These are phyloP conservation scores for Crossocerus cetratus DNA, from an alignment of 2,888 invertebrate species.

Conservation along the genomic window DNA sequence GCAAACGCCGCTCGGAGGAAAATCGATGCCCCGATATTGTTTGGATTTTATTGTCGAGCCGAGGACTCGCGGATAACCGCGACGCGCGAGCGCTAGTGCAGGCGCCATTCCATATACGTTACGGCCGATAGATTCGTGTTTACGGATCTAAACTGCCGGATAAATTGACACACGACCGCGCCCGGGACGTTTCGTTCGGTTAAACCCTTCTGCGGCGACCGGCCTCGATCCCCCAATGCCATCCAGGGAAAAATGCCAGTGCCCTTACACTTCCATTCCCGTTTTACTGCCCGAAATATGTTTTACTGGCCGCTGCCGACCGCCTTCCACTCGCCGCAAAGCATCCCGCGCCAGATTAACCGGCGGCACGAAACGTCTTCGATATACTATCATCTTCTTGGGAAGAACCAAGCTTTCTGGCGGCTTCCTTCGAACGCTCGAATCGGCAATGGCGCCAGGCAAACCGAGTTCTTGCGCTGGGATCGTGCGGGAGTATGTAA, in stretches of 20 bases:
- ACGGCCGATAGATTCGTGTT: constrained; percentile 51
- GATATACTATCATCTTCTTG: too few relatives aligned
- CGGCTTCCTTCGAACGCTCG: too few relatives aligned
- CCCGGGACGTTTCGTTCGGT: constrained; percentile 39
- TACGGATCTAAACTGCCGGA: constrained; percentile 55
- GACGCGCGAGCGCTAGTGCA: constrained; percentile 19
- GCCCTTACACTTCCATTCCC: constrained; percentile 35
- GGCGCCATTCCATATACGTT: constrained; percentile 30
- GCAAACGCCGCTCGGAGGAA: constrained; percentile 8
- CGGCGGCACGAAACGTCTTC: constrained; percentile 6
- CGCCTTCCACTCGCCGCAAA: not conserved
- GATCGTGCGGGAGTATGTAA: too few relatives aligned
- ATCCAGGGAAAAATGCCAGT: constrained; percentile 4
- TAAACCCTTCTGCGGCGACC: constrained; percentile 27
- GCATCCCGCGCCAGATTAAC: constrained; percentile 18
- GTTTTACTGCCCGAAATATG: constrained; percentile 18
- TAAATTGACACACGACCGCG: constrained; percentile 57
- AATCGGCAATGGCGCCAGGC: too few relatives aligned
- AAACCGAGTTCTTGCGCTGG: too few relatives aligned
- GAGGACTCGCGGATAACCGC: constrained; percentile 54
- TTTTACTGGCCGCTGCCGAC: constrained; percentile 24
- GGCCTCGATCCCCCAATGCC: constrained; percentile 12
- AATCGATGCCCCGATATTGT: constrained; percentile 55
- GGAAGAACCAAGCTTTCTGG: too few relatives aligned
- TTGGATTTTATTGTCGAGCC: constrained; percentile 54